Evolutionary conservation across 2,888 invertebrate genomes (phyloP), one percentile per base, ranked within the genome.

Genomic region (Deilephila porcellus): DNA sequence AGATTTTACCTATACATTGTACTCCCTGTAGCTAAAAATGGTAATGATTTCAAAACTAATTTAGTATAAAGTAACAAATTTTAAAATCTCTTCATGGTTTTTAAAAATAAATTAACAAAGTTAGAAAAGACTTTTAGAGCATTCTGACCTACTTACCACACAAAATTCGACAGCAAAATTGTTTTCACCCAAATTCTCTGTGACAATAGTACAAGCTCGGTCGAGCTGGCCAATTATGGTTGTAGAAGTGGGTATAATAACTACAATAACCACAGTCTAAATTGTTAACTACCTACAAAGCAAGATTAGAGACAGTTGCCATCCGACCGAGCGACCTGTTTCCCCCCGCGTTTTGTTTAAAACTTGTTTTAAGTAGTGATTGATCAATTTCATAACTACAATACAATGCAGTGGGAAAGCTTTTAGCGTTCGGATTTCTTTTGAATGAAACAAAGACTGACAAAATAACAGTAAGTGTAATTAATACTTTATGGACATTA

Each of bases 391-490:
- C 78, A 85, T 84, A 67, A 67, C 52, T 67, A 52, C 17, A 67
- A 67, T 56, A 64, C 34, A 83, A 81, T 83, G 80, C 82, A 81
- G 77, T 82, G 83, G 77, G 81, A 75, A 74, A 74, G 29, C 52
- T 67, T 73, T 75, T 77, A 53, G 71, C 71, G 53, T 74, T 67
- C 72, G 75, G 77, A 76, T 75, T 85, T 85, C 86, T 88, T 88
- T 78, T 83, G 77, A 76, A 86, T 79, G 81, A 88, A 86, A 86
- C 86, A 86, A 84, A 84, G 83, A 84, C 76, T 77, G 72, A 84
- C 83, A 81, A 81, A 79, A 82, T 84, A 84, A 80, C 80, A 72
- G 76, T 76, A 76, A 79, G 70, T 76, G 83, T 81, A 81, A 79
- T 80, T 83, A 80, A 84, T 85, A 84, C 82, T 86, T 74, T 81